Evolutionary conservation across 2,888 invertebrate genomes (phyloP).

Genomic region (Coelopa pilipes): DNA sequence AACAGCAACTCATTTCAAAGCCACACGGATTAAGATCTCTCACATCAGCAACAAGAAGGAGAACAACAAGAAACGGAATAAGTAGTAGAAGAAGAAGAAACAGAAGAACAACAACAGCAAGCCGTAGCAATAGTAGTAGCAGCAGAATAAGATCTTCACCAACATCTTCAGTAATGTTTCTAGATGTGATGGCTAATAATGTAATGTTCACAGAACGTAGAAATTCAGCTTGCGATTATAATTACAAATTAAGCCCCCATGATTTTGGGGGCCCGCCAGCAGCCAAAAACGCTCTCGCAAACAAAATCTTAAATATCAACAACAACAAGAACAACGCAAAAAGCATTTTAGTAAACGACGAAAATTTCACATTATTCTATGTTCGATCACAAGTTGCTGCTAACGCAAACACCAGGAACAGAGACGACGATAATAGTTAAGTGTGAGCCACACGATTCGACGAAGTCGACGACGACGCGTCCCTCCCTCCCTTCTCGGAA

Average conservation of each 20-base stretch:
- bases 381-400: conserved; percentile 6
- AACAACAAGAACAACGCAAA: too few species aligned
- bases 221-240: conserved; percentile 50
- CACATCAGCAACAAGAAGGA: neutral
- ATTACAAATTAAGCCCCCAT: conserved; percentile 65
- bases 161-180: conserved; percentile 61
- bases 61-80: too few species aligned
- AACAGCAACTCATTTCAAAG: too few species aligned
- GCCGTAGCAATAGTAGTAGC: neutral
- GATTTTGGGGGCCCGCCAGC: conserved; percentile 66
- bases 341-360: conserved; percentile 32
- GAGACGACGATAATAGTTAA: conserved; percentile 55
- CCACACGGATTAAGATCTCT: too few species aligned
- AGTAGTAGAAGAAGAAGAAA: neutral
- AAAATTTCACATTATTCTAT: conserved; percentile 31
- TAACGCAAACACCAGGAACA: conserved; percentile 29
- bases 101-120: neutral
- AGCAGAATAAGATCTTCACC: conserved; percentile 4
- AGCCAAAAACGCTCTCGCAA: conserved; percentile 38
- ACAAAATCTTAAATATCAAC: too few species aligned
- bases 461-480: conserved; percentile 11
- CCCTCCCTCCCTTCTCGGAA: neutral
- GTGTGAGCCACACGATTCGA: conserved; percentile 43
- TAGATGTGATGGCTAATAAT: conserved; percentile 67
- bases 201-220: conserved; percentile 60